A percentile compares a stretch with the other conserved stretches of the same genome.
phyloP scores from a whole-genome alignment of 2,888 invertebrate species.

The Trissolcus brochymenae region DNA sequence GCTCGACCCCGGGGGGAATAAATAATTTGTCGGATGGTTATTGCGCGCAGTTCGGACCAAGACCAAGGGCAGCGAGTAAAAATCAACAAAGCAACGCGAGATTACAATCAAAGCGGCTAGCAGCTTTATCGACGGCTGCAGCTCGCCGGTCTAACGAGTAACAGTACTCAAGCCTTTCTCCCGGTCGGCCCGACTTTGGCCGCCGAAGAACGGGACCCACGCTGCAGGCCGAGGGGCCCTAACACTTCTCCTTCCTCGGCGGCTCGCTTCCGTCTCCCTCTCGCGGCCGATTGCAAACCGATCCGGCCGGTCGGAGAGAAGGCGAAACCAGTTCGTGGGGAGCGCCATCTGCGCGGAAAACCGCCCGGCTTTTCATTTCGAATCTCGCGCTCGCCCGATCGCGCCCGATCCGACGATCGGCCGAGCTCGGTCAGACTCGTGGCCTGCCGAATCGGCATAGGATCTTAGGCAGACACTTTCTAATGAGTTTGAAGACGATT shows the following conservation, averaged over 20 bases:
- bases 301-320: slow-evolving; percentile 24
- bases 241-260: slow-evolving; percentile 12
- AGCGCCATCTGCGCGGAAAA: slow-evolving; percentile 36
- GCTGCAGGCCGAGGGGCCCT: slow-evolving; percentile 24
- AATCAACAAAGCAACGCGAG: slow-evolving; percentile 24
- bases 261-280: slow-evolving; percentile 21
- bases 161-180: slow-evolving; percentile 52
- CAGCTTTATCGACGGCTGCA: slow-evolving; percentile 41
- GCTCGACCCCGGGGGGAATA: no score
- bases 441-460: slow-evolving; percentile 9
- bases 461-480: slow-evolving; percentile 48
- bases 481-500: slow-evolving; percentile 50
- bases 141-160: slow-evolving; percentile 39
- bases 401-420: slow-evolving; percentile 4
- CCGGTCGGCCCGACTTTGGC: slow-evolving; percentile 22
- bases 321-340: slow-evolving; percentile 44
- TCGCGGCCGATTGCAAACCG: slow-evolving; percentile 7
- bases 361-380: slow-evolving; percentile 33
- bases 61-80: slow-evolving; percentile 7
- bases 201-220: slow-evolving; percentile 56
- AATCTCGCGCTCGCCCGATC: slow-evolving; percentile 32
- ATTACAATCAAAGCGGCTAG: slow-evolving; percentile 42
- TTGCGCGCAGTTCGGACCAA: slow-evolving; percentile 1
- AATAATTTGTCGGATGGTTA: not conserved
- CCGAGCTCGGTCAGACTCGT: slow-evolving; percentile 16